Evolutionary conservation across 2,113 vertebrate genomes (phyloP).

Genomic region (Microtus oregoni): DNA sequence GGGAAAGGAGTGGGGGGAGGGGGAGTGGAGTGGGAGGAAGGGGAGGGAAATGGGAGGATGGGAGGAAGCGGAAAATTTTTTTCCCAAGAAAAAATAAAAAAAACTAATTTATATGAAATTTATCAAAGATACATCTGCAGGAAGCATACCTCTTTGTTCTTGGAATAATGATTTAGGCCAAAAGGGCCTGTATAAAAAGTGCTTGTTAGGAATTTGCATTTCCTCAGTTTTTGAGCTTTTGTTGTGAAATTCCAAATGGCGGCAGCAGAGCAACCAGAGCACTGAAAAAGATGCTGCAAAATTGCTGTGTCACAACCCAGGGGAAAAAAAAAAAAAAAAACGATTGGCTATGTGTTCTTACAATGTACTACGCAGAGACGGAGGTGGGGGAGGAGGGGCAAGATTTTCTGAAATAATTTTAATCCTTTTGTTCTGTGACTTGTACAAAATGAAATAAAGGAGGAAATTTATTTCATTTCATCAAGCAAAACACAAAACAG

Average conservation of each 20-base stretch:
- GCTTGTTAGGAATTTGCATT: conserved; percentile 14
- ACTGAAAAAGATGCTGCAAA: conserved; percentile 31
- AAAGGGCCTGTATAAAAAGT: neutral
- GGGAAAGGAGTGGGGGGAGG: too few species aligned
- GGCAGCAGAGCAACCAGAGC: neutral
- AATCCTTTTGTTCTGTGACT: conserved; percentile 67
- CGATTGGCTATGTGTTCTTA: conserved; percentile 47
- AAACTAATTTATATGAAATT: neutral
- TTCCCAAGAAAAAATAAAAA: too few species aligned
- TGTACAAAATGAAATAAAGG: neutral
- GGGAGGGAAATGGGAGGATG: too few species aligned
- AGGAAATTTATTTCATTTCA: neutral
- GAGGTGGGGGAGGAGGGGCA: neutral
- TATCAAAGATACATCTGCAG: neutral
- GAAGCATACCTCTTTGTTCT: neutral
- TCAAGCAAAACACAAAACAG: neutral
- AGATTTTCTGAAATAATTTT: conserved; percentile 63
- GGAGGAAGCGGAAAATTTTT: too few species aligned
- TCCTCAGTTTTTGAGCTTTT: conserved; percentile 48
- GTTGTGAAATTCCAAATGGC: conserved; percentile 15
- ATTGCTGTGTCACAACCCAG: neutral
- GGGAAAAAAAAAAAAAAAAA: conserved; percentile 14
- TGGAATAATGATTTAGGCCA: neutral
- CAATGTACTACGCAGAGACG: neutral
- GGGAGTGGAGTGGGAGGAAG: too few species aligned